Evolutionary conservation across 2,888 invertebrate species (phyloP).

Genomic region (Marasmarcha lunaedactyla): DNA sequence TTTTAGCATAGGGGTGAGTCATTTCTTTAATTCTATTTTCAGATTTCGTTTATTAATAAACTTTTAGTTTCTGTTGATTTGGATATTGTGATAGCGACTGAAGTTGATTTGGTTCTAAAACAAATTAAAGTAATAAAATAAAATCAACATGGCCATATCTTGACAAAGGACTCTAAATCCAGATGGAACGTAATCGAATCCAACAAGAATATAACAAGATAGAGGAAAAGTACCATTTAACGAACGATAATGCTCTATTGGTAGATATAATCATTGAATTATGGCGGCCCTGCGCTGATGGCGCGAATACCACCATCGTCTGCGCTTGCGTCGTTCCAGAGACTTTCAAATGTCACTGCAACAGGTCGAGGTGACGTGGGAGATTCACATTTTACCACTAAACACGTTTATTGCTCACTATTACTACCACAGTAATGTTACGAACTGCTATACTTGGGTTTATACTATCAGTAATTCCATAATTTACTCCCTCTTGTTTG

Average conservation of each 20-base stretch:
- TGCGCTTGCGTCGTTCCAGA: constrained; percentile 14
- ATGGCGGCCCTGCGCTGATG: constrained; percentile 19
- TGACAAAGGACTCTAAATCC: too few species aligned
- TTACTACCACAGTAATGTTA: background rate
- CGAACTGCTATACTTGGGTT: background rate
- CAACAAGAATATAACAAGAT: too few species aligned
- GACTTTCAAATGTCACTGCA: constrained; percentile 52
- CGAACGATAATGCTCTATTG: background rate
- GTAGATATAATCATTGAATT: constrained; percentile 5
- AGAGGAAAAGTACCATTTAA: background rate
- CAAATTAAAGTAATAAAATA: too few species aligned
- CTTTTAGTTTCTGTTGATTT: too few species aligned
- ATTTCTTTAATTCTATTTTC: too few species aligned
- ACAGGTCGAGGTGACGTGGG: constrained; percentile 39
- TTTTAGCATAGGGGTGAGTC: background rate
- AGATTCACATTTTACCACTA: constrained; percentile 43
- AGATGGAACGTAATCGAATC: too few species aligned
- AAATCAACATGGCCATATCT: too few species aligned
- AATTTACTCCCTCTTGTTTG: too few species aligned
- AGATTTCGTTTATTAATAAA: too few species aligned
- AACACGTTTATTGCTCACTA: constrained; percentile 23
- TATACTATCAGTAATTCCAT: background rate
- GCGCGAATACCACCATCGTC: constrained; percentile 20
- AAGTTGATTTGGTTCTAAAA: too few species aligned
- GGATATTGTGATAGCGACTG: too few species aligned